A percentile compares a stretch with the other conserved stretches of the same genome.
Evolutionary conservation across 2,797 vertebrate species (phyloP).

Genomic region (Enteromius unitaeniatus): DNA sequence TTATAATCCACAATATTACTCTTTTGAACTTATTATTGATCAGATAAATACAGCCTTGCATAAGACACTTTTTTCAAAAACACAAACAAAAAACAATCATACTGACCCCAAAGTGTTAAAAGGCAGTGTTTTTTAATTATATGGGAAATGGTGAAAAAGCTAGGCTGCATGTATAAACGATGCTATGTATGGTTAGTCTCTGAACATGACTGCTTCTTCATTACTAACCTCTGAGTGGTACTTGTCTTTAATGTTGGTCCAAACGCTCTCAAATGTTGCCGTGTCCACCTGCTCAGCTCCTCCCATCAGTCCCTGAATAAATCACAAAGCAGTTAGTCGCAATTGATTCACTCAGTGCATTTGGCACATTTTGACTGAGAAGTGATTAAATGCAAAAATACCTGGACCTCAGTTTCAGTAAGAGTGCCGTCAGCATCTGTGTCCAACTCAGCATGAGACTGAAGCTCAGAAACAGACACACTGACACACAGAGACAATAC

Average conservation of each 20-base stretch:
- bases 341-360: not conserved
- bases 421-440: conserved; percentile 81
- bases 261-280: conserved; percentile 78
- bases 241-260: conserved; percentile 85
- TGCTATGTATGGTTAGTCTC: not conserved
- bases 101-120: not conserved
- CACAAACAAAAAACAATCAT: not conserved
- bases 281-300: conserved; percentile 74
- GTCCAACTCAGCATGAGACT: conserved; percentile 85
- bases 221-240: conserved; percentile 83
- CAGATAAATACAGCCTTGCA: not conserved
- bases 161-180: not conserved
- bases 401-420: conserved; percentile 85
- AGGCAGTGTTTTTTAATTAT: not conserved
- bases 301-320: conserved; percentile 79
- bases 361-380: not conserved
- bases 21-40: not conserved
- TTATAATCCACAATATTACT: not conserved
- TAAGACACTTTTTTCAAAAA: not conserved
- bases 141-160: not conserved
- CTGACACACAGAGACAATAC: conserved; percentile 67
- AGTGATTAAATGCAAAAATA: conserved; percentile 59
- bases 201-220: not conserved
- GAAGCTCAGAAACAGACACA: conserved; percentile 81
- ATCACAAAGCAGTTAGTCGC: not conserved